Evolutionary conservation across 1,140 invertebrate genomes (phyloP).

Genomic region (Ooceraea biroi): DNA sequence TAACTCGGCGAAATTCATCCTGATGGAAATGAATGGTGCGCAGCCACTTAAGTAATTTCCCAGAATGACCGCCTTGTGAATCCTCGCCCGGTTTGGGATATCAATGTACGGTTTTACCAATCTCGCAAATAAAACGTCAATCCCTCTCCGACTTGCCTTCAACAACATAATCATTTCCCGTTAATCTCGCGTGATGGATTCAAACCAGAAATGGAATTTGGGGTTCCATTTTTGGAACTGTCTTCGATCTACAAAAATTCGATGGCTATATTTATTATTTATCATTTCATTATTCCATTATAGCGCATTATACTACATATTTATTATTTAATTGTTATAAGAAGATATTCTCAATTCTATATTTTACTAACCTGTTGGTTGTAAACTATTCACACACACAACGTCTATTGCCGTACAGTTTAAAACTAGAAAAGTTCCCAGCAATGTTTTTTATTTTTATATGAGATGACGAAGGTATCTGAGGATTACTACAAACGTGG

Average conservation of each 20-base stretch:
- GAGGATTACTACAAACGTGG: constrained; percentile 47
- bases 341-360: background rate
- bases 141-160: background rate
- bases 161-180: constrained; percentile 8
- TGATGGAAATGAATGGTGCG: constrained; percentile 36
- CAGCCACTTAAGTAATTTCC: constrained; percentile 56
- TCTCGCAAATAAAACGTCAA: constrained; percentile 35
- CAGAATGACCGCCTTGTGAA: constrained; percentile 15
- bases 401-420: background rate
- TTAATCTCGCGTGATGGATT: background rate
- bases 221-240: background rate
- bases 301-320: no score
- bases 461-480: constrained; percentile 13
- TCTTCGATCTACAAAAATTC: background rate
- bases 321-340: background rate
- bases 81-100: constrained; percentile 26
- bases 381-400: background rate
- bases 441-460: constrained; percentile 9
- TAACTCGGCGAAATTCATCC: constrained; percentile 51
- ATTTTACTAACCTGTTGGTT: background rate
- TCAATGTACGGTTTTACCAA: constrained; percentile 38
- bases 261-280: background rate
- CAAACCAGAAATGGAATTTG: background rate
- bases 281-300: background rate
- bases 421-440: background rate